A percentile compares a stretch with the other conserved stretches of the same genome.
These are phyloP conservation scores for Tringa solitaria DNA, from an alignment of 2,113 vertebrate species.

Conservation along the genomic window DNA sequence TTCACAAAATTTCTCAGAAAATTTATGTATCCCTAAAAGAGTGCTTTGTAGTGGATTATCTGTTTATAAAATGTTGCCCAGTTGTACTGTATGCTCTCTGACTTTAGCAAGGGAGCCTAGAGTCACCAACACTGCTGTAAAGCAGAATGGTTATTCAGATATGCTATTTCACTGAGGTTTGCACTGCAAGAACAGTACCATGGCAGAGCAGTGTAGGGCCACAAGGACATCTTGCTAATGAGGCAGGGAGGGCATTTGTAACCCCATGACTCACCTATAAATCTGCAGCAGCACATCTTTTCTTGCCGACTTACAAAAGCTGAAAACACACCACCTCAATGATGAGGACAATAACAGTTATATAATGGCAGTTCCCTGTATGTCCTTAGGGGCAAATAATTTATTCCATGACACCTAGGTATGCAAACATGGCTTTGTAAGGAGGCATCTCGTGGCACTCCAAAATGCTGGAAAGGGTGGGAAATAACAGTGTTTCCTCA, in stretches of 20 bases:
- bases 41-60: background rate
- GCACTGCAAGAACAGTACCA: background rate
- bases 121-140: background rate
- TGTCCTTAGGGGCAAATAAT: background rate
- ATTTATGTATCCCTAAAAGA: background rate
- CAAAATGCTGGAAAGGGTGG: background rate
- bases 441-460: background rate
- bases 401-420: background rate
- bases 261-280: background rate
- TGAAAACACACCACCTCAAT: background rate
- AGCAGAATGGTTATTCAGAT: background rate
- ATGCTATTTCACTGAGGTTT: background rate
- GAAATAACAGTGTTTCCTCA: background rate
- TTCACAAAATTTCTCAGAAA: background rate
- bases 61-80: background rate
- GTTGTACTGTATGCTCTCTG: background rate
- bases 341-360: background rate
- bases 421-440: background rate
- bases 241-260: background rate
- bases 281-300: accelerated
- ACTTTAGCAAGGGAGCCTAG: background rate
- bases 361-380: background rate
- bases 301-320: background rate
- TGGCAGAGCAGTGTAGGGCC: background rate
- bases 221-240: background rate